phyloP scores from a whole-genome alignment of 1,140 invertebrate genomes.

The Drosophila mayri region DNA sequence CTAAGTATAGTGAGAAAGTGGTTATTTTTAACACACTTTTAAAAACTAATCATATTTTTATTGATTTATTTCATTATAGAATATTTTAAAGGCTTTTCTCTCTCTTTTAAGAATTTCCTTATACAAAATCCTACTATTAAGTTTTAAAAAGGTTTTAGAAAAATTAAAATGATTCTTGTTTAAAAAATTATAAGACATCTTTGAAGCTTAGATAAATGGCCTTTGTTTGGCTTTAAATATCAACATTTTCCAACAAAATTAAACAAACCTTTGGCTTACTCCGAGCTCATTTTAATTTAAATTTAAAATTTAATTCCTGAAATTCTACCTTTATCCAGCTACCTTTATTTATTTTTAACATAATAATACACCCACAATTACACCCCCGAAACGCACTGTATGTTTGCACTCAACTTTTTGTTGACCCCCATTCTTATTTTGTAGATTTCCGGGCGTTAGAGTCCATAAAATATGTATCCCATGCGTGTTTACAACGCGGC shows the following conservation, averaged over 20 bases:
- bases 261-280: neutral
- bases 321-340: neutral
- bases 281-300: neutral
- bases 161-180: too few species aligned
- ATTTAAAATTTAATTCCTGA: neutral
- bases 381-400: constrained; percentile 14
- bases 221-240: too few species aligned
- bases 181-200: too few species aligned
- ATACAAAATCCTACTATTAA: too few species aligned
- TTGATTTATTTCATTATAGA: too few species aligned
- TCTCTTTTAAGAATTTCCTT: too few species aligned
- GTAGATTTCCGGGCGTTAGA: constrained; percentile 43
- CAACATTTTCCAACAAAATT: neutral
- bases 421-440: constrained; percentile 29
- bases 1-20: too few species aligned
- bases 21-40: too few species aligned
- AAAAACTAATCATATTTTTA: too few species aligned
- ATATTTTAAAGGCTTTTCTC: too few species aligned
- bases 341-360: neutral
- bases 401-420: constrained; percentile 24
- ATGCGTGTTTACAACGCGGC: constrained; percentile 61
- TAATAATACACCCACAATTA: neutral
- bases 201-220: too few species aligned
- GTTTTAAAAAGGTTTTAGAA: too few species aligned
- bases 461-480: constrained; percentile 73